These are phyloP conservation scores for Spinus pinus DNA, from an alignment of 2,797 vertebrate species.

Conservation along the genomic window DNA sequence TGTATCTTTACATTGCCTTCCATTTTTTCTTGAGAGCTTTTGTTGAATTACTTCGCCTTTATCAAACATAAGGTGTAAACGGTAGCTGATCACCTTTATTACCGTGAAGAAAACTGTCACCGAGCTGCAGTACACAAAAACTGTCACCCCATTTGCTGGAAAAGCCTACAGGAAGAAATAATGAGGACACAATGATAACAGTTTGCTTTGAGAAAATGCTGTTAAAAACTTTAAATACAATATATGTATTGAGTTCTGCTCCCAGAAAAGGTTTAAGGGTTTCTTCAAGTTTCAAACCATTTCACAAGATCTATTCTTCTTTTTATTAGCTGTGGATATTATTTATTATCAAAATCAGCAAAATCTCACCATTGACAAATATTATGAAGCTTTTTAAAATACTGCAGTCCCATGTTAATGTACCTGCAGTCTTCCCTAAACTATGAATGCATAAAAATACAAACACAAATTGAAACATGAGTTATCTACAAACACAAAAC, in stretches of 20 bases:
- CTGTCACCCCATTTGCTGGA: constrained; percentile 86
- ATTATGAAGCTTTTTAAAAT: not conserved
- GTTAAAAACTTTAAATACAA: not conserved
- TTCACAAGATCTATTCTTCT: not conserved
- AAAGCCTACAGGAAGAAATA: constrained; percentile 81
- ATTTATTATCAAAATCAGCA: not conserved
- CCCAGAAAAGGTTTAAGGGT: not conserved
- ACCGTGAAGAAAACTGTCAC: constrained; percentile 90
- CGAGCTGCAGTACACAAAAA: constrained; percentile 90
- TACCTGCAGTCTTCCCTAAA: not conserved
- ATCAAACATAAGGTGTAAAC: constrained; percentile 95
- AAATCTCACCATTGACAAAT: not conserved
- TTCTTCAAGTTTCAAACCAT: not conserved
- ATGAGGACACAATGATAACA: not conserved
- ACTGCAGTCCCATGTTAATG: not conserved
- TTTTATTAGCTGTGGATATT: not conserved
- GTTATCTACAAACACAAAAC: not conserved
- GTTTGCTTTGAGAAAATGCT: not conserved
- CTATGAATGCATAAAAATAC: not conserved
- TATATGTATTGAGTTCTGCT: not conserved
- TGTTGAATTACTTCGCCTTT: constrained; percentile 86
- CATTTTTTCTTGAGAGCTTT: constrained; percentile 79
- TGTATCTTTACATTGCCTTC: constrained; percentile 75
- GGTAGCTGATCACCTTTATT: constrained; percentile 93
- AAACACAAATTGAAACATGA: not conserved